Evolutionary conservation across 2,113 vertebrate species (phyloP).

Genomic region (Marmota monax): DNA sequence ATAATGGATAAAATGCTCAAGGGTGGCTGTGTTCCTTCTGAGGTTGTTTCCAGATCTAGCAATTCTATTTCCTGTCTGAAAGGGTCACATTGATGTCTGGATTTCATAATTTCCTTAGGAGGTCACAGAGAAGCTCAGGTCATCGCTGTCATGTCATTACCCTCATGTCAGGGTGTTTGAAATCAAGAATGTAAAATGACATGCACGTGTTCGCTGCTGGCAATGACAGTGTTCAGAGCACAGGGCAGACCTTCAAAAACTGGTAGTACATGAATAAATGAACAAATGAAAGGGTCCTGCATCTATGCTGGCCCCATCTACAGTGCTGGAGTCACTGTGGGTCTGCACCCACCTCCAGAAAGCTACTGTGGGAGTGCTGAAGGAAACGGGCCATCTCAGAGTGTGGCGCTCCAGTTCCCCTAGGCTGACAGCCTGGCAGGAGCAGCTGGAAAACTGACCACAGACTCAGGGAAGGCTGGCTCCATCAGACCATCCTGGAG

Average conservation of each 20-base stretch:
- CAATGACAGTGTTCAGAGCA: not conserved
- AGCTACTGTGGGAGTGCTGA: not conserved
- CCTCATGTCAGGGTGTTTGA: not conserved
- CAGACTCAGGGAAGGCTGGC: not conserved
- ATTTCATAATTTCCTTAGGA: slow-evolving; percentile 32
- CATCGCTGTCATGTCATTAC: not conserved
- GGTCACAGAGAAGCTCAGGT: not conserved
- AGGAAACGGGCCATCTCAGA: not conserved
- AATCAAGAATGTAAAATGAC: not conserved
- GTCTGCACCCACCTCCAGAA: not conserved
- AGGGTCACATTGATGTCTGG: slow-evolving; percentile 7
- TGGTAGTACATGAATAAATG: not conserved
- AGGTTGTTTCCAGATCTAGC: not conserved
- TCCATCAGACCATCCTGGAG: not conserved
- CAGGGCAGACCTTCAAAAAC: not conserved
- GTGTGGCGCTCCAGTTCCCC: not conserved
- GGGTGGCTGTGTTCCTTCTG: not conserved
- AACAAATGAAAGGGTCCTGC: not conserved
- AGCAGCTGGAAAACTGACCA: not conserved
- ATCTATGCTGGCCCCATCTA: not conserved
- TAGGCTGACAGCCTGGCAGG: not conserved
- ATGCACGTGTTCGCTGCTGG: not conserved
- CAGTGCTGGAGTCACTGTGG: not conserved
- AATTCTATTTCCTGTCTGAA: not conserved
- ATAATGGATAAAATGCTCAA: not conserved